Evolutionary conservation across 2,113 vertebrate genomes (phyloP).

Genomic region (Gallinago paraguaiae): DNA sequence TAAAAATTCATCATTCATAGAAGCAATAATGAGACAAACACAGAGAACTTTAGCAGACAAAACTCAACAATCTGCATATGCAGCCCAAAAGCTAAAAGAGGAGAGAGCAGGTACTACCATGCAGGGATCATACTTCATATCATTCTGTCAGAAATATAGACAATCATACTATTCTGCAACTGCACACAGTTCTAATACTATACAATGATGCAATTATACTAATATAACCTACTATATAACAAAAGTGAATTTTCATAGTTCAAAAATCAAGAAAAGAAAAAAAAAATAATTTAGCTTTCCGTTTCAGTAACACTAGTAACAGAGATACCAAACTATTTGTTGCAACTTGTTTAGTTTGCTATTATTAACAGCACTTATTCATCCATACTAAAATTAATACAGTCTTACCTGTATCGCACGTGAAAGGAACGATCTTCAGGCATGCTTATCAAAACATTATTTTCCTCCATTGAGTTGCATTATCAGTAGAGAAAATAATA

Average conservation of each 20-base stretch:
- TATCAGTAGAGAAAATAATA: conserved; percentile 77
- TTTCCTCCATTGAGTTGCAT: conserved; percentile 89
- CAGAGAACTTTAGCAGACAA: background rate
- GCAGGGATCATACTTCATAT: background rate
- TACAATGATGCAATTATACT: background rate
- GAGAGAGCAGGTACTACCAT: background rate
- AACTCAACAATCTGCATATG: background rate
- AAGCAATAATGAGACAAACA: background rate
- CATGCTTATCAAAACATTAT: conserved; percentile 83
- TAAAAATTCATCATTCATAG: background rate
- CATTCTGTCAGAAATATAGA: background rate
- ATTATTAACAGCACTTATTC: background rate
- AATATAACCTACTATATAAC: background rate
- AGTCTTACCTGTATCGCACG: conserved; percentile 95
- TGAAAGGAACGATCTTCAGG: conserved; percentile 87
- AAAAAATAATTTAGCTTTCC: background rate
- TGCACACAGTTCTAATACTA: background rate
- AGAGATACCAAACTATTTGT: background rate
- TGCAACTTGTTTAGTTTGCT: background rate
- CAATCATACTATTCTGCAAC: background rate
- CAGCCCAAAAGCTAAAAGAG: background rate
- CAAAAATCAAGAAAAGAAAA: background rate
- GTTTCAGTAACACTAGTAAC: background rate
- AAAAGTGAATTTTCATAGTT: background rate
- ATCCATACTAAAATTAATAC: background rate